phyloP scores from a whole-genome alignment of 2,113 vertebrate genomes.

The Pycnonotus jocosus region DNA sequence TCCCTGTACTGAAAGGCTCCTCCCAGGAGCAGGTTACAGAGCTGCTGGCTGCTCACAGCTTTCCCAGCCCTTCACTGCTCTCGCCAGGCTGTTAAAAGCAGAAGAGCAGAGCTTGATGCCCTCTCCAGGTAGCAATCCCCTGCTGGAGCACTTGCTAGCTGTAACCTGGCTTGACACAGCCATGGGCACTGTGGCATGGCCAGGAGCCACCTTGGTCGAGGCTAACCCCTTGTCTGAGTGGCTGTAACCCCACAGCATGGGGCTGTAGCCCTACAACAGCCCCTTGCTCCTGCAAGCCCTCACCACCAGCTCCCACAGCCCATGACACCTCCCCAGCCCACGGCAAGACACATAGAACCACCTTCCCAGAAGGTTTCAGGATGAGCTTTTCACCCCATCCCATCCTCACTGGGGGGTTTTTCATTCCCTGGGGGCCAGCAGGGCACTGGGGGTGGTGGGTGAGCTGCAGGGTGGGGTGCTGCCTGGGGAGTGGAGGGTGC shows the following conservation, averaged over 20 bases:
- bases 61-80: background rate
- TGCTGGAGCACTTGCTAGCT: background rate
- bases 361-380: background rate
- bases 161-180: background rate
- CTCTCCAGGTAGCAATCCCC: background rate
- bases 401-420: accelerated
- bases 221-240: background rate
- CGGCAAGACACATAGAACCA: background rate
- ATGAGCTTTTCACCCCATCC: background rate
- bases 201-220: background rate
- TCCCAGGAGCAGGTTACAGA: background rate
- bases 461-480: background rate
- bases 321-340: background rate
- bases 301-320: background rate
- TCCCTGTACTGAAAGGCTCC: background rate
- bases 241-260: background rate
- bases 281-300: background rate
- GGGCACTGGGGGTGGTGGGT: background rate
- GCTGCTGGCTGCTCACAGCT: background rate
- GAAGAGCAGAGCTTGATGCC: background rate
- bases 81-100: background rate
- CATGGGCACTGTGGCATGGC: too few species aligned
- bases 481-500: accelerated
- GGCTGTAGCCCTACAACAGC: background rate
- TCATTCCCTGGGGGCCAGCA: background rate